Base-by-base conservation (phyloP, 2,888 invertebrate genomes). In the Gandaritis pyraliata region DNA sequence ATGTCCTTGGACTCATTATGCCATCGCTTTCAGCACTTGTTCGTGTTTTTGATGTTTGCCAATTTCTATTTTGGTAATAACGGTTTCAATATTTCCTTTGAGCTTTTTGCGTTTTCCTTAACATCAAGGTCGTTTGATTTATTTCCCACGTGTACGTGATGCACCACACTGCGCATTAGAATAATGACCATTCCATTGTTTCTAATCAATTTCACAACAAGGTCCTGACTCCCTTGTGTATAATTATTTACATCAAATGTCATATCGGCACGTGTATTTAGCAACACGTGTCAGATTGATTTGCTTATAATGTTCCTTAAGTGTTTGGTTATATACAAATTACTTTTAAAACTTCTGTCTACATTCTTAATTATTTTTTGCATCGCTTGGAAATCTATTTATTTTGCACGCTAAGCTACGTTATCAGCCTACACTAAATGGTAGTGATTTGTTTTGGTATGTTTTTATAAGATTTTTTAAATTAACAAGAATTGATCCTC, bases 231-330 rank as follows among this genome's bases (percentile, higher is more conserved):
- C 29, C 46, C 48, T 7, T 53, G 53, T 41, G 52, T 33, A 49
- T 30, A 0, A 6, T 23, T 53, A 54, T 41, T 23, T 53, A 41
- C 57, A 45, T 55, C 10, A 12, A 54, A 55, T 53, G 45, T 10
- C 11, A 52, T 23, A 46, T 23, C 16, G 18, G n/a, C 66, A 59
- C 66, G 61, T 60, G 66, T 61, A 30, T 7, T 18, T 38, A 18
- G 29, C 2, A 18, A 60, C 67, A 67, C 64, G 67, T 62, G 67
- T 52, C 43, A 29, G 29, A 54, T 60, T 56, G 50, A 48, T 43
- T 64, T 41, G 10, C 18, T 39, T 30, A 15, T 46, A 13, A 30
- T 13, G 41, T 54, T 16, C 33, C 36, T n/a, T n/a, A n/a, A n/a
- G n/a, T 56, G 53, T 53, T 60, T 23, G 3, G 23, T 5, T 23